These are phyloP conservation scores for Sinocyclocheilus rhinocerous DNA, from an alignment of 2,113 vertebrate species.

Conservation along the genomic window DNA sequence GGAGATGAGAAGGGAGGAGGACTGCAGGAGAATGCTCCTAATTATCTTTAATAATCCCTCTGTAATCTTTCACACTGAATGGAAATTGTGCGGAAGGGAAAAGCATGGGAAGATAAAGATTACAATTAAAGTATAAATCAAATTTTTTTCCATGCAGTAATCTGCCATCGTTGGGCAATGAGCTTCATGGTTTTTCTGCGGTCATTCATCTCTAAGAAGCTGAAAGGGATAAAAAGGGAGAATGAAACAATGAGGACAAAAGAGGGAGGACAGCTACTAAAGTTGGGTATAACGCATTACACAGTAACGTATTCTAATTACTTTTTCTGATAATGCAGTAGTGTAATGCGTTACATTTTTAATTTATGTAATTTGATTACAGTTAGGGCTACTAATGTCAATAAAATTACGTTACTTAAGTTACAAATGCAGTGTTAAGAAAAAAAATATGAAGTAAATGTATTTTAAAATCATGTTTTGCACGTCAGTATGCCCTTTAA, in stretches of 20 bases:
- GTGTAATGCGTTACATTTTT: too few species aligned
- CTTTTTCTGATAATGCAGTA: too few species aligned
- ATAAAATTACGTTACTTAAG: too few species aligned
- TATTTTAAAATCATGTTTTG: too few species aligned
- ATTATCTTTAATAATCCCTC: constrained; percentile 57
- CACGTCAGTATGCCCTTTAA: too few species aligned
- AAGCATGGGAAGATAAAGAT: constrained; percentile 47
- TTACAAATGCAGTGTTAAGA: too few species aligned
- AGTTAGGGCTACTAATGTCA: too few species aligned
- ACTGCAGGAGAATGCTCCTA: constrained; percentile 48
- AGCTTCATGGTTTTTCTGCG: constrained; percentile 3
- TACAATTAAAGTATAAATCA: constrained; percentile 4
- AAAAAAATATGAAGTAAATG: too few species aligned
- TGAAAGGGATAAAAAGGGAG: background rate
- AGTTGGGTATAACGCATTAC: too few species aligned
- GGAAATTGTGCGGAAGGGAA: constrained; percentile 47
- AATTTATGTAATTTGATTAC: too few species aligned
- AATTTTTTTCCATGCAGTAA: constrained; percentile 32
- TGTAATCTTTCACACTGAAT: constrained; percentile 53
- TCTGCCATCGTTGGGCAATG: constrained; percentile 35
- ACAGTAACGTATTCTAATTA: too few species aligned
- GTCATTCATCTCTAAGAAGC: background rate
- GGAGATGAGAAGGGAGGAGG: constrained; percentile 11
- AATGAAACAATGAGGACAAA: constrained; percentile 34
- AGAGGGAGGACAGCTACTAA: background rate